phyloP scores from a whole-genome alignment of 2,888 invertebrate species.

The Sesia apiformis region DNA sequence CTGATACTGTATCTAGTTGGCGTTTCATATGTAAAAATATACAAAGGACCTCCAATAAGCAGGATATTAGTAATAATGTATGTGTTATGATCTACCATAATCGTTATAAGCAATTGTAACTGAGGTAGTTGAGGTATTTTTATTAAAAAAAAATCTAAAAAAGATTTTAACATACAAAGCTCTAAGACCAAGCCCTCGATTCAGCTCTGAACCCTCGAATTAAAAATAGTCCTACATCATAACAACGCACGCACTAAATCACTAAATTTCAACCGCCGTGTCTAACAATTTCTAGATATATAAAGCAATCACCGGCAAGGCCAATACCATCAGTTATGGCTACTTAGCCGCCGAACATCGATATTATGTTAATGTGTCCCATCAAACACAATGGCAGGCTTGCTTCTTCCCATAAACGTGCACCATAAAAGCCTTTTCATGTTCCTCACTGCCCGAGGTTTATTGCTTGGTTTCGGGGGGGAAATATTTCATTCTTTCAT shows the following conservation, averaged over 20 bases:
- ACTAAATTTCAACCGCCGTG: neutral
- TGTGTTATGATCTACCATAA: no score
- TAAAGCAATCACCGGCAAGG: conserved; percentile 1
- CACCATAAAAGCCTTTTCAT: conserved; percentile 15
- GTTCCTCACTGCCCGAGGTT: conserved; percentile 8
- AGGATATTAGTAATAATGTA: no score
- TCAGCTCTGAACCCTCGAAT: no score
- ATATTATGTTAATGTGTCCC: conserved; percentile 18
- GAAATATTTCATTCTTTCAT: neutral
- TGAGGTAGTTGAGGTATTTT: no score
- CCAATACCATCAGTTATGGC: conserved; percentile 2
- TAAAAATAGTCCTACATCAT: no score
- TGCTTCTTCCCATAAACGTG: conserved; percentile 8
- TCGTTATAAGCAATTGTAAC: no score
- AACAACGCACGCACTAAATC: neutral
- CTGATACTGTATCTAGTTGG: no score
- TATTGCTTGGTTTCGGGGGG: conserved; percentile 3
- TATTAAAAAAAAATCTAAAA: no score
- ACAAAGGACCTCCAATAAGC: no score
- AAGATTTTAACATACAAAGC: no score
- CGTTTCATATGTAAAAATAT: no score
- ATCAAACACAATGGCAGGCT: conserved; percentile 9
- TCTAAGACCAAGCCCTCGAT: no score
- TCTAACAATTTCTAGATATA: neutral
- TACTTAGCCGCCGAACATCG: conserved; percentile 7